Conservation (phyloP, 2,113 vertebrate genomes). For the sheep (Ovis aries) region ARS-UI_Ramb_v3.0 NC_056058.1:92419501-92420000, state of each 20-base stretch:
- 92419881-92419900: neutral
- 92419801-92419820: slow-evolving; percentile 17
- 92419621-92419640: neutral
- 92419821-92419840: neutral
- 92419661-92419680: neutral
- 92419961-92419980: neutral
- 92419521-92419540: neutral
- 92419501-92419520: neutral
- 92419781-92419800: neutral
- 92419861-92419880: slow-evolving; percentile 18
- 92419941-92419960: neutral
- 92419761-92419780: neutral
- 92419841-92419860: slow-evolving; percentile 8
- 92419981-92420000: neutral
- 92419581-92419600: neutral
- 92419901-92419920: slow-evolving; percentile 6
- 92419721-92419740: neutral
- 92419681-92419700: neutral
- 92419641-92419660: neutral
- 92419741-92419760: neutral
- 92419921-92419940: neutral
- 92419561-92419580: neutral
- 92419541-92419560: neutral
- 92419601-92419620: neutral
- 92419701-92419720: neutral